Base-by-base conservation (phyloP, 2,113 vertebrate species). In the Engraulis encrasicolus region DNA sequence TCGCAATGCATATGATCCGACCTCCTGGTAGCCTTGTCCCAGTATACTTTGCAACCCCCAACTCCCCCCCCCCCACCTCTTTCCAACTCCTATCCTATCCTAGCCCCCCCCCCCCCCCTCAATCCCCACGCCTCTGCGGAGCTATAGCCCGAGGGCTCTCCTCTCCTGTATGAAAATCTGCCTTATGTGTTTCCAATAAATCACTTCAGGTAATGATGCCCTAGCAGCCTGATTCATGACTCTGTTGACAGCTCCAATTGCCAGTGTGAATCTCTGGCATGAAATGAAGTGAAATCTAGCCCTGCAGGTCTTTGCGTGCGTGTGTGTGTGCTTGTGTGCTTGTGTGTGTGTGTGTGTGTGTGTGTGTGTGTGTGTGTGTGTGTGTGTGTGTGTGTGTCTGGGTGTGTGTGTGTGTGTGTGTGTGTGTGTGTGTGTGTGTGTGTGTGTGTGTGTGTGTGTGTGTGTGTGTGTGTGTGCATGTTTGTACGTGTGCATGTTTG, bases 201-300 rank as follows among this genome's bases (percentile, higher is more conserved):
- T 96, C 95, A 93, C 87, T 84, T 66, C 48, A 86, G 91, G 90
- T 93, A 94, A 94, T 92, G 88, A 95, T 87, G 92, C 91, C 92
- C 93, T 93, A 90, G 90, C 92, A 88, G 86, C 90, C 85, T 94
- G 95, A 96, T 94, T 95, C 92, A 96, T 92, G 91, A 91, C 88
- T 86, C 52, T 2, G 82, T 81, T 95, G 95, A 95, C 95, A 95
- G 92, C 88, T 93, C 89, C 92, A 95, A 95, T 95, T 95, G 92
- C 92, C 23, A 81, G 93, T 95, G 94, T 93, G 92, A 93, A 93
- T 95, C 91, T 86, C 90, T 95, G 94, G 94, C 95, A 91, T 15
- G 85, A 89, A 92, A 95, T 95, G 82, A 96, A 90, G 93, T 86
- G 77, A 86, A 83, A 87, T 86, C 37, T 82, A 88, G 83, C 84